Evolutionary conservation across 2,113 vertebrate species (phyloP), one percentile per base, ranked within the genome.

Genomic region (Tursiops truncatus): DNA sequence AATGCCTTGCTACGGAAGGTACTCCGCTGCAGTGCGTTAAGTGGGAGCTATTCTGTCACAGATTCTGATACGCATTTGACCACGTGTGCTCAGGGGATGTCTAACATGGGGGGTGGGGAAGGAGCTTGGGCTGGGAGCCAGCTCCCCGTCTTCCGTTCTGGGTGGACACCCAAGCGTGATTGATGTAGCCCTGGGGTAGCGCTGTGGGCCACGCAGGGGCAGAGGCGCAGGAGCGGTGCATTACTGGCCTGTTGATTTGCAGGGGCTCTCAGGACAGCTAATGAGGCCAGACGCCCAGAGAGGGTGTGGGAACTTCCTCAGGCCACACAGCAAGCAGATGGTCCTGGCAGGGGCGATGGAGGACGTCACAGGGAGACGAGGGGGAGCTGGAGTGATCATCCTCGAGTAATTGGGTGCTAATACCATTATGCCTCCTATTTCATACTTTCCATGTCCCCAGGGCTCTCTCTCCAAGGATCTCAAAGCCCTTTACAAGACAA

Each of bases 401-500:
- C 28, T 0, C 0, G 26, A 87, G 77, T 92, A 77, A 80, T 11
- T 95, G 97, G 96, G 96, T 80, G 83, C 83, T 92, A 92, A 95
- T 67, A 25, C 68, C 60, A 81, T 89, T 44, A 65, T 23, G 11
- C 44, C n/a, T 63, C 56, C 77, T 50, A 15, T 58, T 86, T 63
- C 96, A 68, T 74, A 58, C 82, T 91, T 23, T 10, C 7, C 14
- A 0, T 0, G 1, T 89, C 91, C 96, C 91, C 60, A 38, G 90
- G 81, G 92, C 85, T 36, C 38, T 62, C 83, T 88, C 95, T 67
- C 79, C 9, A 1, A 94, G 68, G 97, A 79, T 92, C 83, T 91
- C 94, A 47, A 94, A 74, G 84, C 93, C 89, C 95, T 96, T 95
- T 91, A 36, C 85, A 53, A n/a, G 94, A 96, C 88, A 94, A 83